phyloP scores from a whole-genome alignment of 1,140 invertebrate genomes.

The Campoletis sonorensis region DNA sequence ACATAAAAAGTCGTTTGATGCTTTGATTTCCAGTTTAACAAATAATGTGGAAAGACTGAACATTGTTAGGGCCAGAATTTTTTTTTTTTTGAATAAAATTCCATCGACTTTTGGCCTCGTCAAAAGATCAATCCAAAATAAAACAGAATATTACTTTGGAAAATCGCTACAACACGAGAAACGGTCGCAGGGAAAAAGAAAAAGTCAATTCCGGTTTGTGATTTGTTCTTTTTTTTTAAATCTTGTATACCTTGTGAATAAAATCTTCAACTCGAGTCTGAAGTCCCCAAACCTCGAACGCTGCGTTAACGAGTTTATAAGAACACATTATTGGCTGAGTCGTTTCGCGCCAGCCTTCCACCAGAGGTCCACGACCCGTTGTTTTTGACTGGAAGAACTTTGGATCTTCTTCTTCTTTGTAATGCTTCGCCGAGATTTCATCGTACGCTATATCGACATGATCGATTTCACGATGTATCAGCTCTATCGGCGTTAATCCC shows the following conservation, averaged over 20 bases:
- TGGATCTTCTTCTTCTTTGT: conserved; percentile 92
- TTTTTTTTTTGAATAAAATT: no score
- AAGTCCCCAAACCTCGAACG: conserved; percentile 94
- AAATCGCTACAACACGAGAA: no score
- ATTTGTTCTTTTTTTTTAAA: no score
- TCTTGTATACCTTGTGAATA: conserved; percentile 88
- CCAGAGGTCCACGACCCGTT: conserved; percentile 88
- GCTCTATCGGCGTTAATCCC: conserved; percentile 84
- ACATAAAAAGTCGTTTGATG: no score
- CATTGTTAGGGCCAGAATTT: no score
- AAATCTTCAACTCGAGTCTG: conserved; percentile 94
- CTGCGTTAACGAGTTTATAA: conserved; percentile 92
- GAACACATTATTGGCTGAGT: conserved; percentile 94
- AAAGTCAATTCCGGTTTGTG: no score
- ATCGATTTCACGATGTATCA: conserved; percentile 86
- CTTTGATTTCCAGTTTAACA: no score
- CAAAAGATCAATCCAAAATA: no score
- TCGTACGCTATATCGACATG: conserved; percentile 93
- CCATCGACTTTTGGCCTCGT: no score
- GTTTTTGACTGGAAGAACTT: conserved; percentile 90
- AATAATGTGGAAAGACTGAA: no score
- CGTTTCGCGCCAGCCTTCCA: conserved; percentile 87
- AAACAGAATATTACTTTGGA: no score
- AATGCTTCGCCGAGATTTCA: conserved; percentile 89
- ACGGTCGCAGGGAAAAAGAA: no score